Percentiles rank a stretch among this genome's conserved stretches.
Evolutionary conservation across 2,888 invertebrate genomes (phyloP).

Genomic region (Lasioglossum figueresi): DNA sequence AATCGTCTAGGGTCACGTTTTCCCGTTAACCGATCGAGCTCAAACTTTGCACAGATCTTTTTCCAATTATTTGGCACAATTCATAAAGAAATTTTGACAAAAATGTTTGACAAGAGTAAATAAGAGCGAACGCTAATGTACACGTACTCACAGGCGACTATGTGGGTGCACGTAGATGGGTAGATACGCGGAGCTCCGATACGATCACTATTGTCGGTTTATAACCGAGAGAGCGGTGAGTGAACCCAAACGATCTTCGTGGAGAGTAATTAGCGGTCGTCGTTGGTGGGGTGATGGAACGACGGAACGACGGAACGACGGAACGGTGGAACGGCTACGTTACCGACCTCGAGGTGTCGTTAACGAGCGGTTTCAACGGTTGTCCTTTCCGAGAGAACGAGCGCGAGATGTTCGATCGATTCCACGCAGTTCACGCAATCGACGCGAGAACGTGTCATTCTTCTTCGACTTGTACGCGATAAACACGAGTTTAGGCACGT

Average conservation of each 20-base stretch:
- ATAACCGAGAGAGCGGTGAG: conserved; percentile 33
- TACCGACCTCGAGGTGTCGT: conserved; percentile 55
- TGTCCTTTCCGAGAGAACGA: conserved; percentile 26
- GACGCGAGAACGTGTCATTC: conserved; percentile 5
- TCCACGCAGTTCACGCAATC: conserved; percentile 16
- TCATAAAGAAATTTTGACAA: no score
- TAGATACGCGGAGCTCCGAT: conserved; percentile 47
- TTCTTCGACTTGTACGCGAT: conserved; percentile 6
- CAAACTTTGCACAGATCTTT: no score
- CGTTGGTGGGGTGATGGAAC: conserved; percentile 29
- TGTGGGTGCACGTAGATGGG: conserved; percentile 8
- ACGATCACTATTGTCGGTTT: conserved; percentile 59
- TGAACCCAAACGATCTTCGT: conserved; percentile 59
- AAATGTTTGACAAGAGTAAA: no score
- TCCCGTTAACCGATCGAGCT: no score
- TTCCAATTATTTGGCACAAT: no score
- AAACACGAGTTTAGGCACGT: not conserved
- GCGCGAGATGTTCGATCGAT: conserved; percentile 39
- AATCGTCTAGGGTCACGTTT: no score
- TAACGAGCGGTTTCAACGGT: conserved; percentile 63
- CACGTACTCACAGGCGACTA: not conserved
- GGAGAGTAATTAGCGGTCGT: conserved; percentile 64
- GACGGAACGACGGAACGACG: conserved; percentile 15
- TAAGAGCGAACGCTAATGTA: no score
- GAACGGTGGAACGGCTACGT: conserved; percentile 28